A percentile compares a stretch with the other conserved stretches of the same genome.
These are phyloP conservation scores for Lophotis ruficrista DNA, from an alignment of 2,113 vertebrate species.

Conservation along the genomic window DNA sequence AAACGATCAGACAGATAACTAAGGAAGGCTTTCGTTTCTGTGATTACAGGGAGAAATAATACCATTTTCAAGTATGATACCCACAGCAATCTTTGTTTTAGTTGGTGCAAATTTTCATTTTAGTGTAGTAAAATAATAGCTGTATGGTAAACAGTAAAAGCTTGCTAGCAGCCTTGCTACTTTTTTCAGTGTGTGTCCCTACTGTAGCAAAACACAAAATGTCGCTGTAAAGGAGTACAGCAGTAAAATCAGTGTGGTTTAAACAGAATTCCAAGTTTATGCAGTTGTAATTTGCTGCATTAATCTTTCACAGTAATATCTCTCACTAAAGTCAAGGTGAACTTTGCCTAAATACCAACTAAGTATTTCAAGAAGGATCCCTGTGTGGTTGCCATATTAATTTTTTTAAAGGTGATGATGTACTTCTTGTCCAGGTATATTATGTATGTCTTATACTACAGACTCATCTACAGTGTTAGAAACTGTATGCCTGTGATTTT, in stretches of 20 bases:
- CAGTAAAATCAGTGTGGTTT: background rate
- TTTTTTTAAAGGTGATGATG: background rate
- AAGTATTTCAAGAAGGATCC: background rate
- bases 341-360: background rate
- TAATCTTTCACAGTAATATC: background rate
- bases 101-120: background rate
- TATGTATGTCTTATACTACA: background rate
- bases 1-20: background rate
- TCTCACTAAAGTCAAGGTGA: background rate
- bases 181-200: background rate
- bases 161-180: background rate
- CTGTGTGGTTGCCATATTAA: background rate
- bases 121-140: background rate
- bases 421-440: background rate
- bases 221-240: background rate
- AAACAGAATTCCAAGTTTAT: background rate
- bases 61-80: background rate
- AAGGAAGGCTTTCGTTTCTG: background rate
- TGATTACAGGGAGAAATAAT: background rate
- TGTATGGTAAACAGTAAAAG: background rate
- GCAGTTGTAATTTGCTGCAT: background rate
- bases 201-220: background rate
- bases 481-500: background rate
- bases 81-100: background rate
- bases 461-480: background rate